Base-by-base conservation (phyloP, 2,113 vertebrate genomes). In the Rafetus swinhoei region DNA sequence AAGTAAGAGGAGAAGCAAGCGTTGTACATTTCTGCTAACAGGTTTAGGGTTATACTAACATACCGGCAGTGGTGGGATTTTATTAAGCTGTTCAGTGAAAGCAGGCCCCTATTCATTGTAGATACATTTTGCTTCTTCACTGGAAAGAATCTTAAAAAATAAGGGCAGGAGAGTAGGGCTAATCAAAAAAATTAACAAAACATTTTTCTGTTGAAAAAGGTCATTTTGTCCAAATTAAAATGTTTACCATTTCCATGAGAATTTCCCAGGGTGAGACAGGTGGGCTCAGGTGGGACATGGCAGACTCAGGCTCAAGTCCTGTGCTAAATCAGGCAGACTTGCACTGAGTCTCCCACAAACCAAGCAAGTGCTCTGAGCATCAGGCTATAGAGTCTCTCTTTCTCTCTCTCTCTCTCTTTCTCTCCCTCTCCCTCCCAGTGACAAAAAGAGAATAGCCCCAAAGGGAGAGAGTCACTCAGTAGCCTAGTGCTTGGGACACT, bases 1-100 rank as follows among this genome's bases (percentile, higher is more conserved):
- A 93, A 95, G 85, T 3, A 88, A 57, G n/a, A 89, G 83, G 9
- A 90, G 82, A 92, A 92, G 5, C 2, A 95, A 94, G 89, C 32
- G 22, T 0, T 79, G 3, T n/a, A 35, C 50, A 87, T 85, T 94
- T 93, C 85, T 91, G 83, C 79, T 86, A 90, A 60, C 15, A 88
- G 55, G 9, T 69, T 69, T 18, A n/a, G 32, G 9, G 32, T 69
- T 21, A 18, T 10, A 72, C n/a, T 9, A 35, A 35, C 18, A 35
- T n/a, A 35, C n/a, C 65, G 29, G 8, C 16, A 10, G 65, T 21
- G 65, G 9, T 72, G n/a, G 21, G 65, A 72, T 72, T 35, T 72
- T 72, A 19, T 72, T 72, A 18, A 72, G 19, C 65, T 35, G 65
- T 35, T 35, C n/a, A 35, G n/a, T 72, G 65, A 72, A 19, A 72